Evolutionary conservation across 2,797 vertebrate genomes (phyloP).

Genomic region (Vireo griseus): DNA sequence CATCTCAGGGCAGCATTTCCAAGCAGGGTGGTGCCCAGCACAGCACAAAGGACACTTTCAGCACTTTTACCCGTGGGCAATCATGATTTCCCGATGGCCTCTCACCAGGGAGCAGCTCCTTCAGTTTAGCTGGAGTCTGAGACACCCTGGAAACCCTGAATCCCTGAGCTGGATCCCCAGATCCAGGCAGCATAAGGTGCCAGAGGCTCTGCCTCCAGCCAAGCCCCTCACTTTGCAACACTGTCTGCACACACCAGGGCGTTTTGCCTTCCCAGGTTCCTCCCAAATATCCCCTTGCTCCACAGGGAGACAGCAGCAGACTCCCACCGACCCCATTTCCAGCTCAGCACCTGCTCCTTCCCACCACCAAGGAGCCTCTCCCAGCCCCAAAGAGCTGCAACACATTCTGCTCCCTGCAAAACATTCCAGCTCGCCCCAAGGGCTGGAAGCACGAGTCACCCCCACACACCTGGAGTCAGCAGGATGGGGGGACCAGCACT

Average conservation of each 20-base stretch:
- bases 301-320: background rate
- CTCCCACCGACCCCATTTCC: too few relatives aligned
- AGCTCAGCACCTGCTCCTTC: background rate
- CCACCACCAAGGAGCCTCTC: background rate
- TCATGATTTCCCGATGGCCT: fast-evolving
- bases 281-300: background rate
- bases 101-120: background rate
- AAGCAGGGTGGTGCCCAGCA: background rate
- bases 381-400: background rate
- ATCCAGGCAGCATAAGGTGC: background rate
- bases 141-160: fast-evolving
- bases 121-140: background rate
- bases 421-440: background rate
- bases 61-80: background rate
- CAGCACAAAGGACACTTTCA: background rate
- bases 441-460: background rate
- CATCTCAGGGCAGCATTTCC: background rate
- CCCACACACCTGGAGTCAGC: fast-evolving
- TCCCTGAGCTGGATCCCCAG: fast-evolving
- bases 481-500: background rate
- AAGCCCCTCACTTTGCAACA: fast-evolving
- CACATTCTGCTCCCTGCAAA: background rate
- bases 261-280: background rate
- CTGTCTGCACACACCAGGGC: background rate
- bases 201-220: background rate